Conservation (phyloP, 2,113 vertebrate genomes). For the human (Homo sapiens) region DNA sequence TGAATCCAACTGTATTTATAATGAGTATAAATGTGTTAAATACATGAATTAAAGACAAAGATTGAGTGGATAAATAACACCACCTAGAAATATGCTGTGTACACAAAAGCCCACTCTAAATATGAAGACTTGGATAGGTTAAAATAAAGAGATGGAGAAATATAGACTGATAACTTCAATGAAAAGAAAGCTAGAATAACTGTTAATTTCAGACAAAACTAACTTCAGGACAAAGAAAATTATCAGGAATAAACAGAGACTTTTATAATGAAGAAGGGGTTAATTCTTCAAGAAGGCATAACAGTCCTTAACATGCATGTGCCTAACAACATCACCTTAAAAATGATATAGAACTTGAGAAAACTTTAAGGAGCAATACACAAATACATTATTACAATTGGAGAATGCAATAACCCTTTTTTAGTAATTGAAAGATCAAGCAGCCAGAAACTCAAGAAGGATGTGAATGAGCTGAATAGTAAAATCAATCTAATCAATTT, state of each 20-base stretch:
- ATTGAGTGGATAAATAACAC: not conserved
- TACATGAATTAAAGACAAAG: not conserved
- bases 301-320: not conserved
- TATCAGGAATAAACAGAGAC: not conserved
- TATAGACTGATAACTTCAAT: not conserved
- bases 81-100: not conserved
- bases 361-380: not conserved
- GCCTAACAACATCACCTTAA: not conserved
- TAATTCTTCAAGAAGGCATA: not conserved
- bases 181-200: not conserved
- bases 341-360: not conserved
- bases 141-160: not conserved
- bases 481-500: not conserved
- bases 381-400: not conserved
- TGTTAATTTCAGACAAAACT: not conserved
- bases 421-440: not conserved
- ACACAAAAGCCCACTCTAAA: not conserved
- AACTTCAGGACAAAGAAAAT: not conserved
- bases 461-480: not conserved
- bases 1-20: not conserved
- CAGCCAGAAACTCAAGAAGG: not conserved
- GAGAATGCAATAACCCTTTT: not conserved
- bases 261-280: not conserved
- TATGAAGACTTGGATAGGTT: not conserved
- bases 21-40: not conserved